Conservation (phyloP, 2,113 vertebrate genomes). For the Poecilia latipinna region DNA sequence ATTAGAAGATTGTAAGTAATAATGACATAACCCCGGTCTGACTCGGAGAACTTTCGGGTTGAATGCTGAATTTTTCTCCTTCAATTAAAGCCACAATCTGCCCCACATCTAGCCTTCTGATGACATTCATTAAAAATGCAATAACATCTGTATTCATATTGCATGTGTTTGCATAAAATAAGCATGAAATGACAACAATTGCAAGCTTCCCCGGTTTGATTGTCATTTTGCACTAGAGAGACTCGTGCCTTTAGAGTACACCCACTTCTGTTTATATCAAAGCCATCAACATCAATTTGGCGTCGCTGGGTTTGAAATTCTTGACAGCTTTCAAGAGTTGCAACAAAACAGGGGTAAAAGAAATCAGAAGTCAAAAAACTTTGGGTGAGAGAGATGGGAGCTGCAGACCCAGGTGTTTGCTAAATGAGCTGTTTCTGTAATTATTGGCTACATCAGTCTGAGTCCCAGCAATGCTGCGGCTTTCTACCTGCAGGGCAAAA, state of each 20-base stretch:
- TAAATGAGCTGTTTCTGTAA: conserved; percentile 55
- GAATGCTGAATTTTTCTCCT: conserved; percentile 6
- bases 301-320: background rate
- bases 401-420: conserved; percentile 31
- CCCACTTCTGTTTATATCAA: conserved; percentile 17
- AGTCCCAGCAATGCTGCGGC: background rate
- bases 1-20: background rate
- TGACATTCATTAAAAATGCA: conserved; percentile 43
- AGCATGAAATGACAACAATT: conserved; percentile 9
- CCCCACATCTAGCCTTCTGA: conserved; percentile 26
- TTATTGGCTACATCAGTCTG: conserved; percentile 65
- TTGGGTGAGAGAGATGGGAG: conserved; percentile 29
- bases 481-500: conserved; percentile 34
- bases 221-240: conserved; percentile 8
- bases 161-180: conserved; percentile 26
- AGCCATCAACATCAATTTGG: conserved; percentile 5
- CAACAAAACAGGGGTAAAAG: conserved; percentile 4
- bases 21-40: background rate
- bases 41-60: conserved; percentile 11
- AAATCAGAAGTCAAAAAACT: conserved; percentile 21
- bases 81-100: conserved; percentile 22
- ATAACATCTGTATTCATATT: conserved; percentile 43
- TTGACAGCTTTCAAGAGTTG: conserved; percentile 3
- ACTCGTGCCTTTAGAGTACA: background rate
- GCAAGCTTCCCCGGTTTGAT: background rate